phyloP scores from a whole-genome alignment of 2,113 vertebrate genomes.

The Elaphurus davidianus region DNA sequence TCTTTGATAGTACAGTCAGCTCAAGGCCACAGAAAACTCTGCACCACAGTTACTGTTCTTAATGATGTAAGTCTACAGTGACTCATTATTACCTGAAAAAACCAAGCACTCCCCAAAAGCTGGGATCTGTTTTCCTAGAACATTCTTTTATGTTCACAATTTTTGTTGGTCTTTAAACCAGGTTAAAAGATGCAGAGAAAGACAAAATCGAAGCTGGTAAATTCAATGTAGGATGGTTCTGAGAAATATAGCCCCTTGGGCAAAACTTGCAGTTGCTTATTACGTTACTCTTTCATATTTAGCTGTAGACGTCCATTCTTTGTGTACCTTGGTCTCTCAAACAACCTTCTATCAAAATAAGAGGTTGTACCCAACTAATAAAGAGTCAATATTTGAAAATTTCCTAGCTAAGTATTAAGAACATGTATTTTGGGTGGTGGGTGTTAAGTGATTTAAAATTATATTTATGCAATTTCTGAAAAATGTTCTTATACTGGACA shows the following conservation, averaged over 20 bases:
- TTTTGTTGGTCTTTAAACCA: neutral
- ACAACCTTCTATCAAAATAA: neutral
- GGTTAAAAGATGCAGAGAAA: neutral
- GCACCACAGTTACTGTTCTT: neutral
- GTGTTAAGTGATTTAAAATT: neutral
- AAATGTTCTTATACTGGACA: neutral
- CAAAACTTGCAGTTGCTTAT: neutral
- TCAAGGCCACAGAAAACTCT: neutral
- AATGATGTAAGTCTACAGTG: neutral
- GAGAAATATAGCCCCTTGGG: neutral
- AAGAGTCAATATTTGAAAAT: neutral
- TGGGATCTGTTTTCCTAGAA: slow-evolving; percentile 44
- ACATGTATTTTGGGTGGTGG: neutral
- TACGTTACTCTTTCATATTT: neutral
- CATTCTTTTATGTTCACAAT: neutral
- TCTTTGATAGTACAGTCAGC: neutral
- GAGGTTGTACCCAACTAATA: neutral
- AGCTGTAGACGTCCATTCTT: neutral
- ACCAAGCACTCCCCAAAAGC: neutral
- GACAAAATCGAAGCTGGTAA: neutral
- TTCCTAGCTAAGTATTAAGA: neutral
- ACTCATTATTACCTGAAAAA: neutral
- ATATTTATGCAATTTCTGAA: neutral
- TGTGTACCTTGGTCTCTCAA: neutral
- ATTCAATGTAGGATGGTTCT: neutral